phyloP scores from a whole-genome alignment of 2,113 vertebrate species.

The Calidris pugnax region DNA sequence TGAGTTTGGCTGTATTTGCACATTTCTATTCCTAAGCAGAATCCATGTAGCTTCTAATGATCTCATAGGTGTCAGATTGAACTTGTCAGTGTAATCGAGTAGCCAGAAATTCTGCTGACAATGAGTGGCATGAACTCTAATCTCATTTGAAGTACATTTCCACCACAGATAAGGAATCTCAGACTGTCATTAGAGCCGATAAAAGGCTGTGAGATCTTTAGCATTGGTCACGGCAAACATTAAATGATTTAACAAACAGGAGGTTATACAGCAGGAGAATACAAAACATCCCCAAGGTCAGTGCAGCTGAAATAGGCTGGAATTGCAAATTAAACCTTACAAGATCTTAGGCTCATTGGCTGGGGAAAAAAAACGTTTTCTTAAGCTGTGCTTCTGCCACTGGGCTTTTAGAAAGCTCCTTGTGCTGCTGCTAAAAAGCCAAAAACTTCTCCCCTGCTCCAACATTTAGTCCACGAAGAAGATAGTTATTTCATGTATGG shows the following conservation, averaged over 20 bases:
- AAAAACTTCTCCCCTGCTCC: not conserved
- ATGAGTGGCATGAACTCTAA: constrained; percentile 46
- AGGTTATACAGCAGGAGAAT: constrained; percentile 6
- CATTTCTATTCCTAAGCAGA: not conserved
- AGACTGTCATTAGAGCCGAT: constrained; percentile 61
- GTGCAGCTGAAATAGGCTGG: not conserved
- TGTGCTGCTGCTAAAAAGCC: not conserved
- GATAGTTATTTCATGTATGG: not conserved
- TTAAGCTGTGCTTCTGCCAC: not conserved
- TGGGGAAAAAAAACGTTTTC: not conserved
- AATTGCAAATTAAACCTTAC: not conserved
- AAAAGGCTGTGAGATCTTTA: constrained; percentile 54
- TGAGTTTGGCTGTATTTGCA: not conserved
- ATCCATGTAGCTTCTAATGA: constrained; percentile 11
- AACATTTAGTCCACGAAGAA: not conserved
- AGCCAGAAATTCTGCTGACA: constrained; percentile 62
- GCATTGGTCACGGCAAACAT: not conserved
- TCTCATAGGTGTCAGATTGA: constrained; percentile 39
- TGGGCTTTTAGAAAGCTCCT: not conserved
- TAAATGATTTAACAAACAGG: constrained; percentile 20
- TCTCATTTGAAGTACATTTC: constrained; percentile 56
- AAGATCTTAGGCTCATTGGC: not conserved
- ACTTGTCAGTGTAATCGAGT: constrained; percentile 29
- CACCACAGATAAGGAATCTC: constrained; percentile 52
- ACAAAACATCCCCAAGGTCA: constrained; percentile 8